Evolutionary conservation across 1,140 invertebrate genomes (phyloP), one percentile per base, ranked within the genome.

Genomic region (Drosophila elegans): DNA sequence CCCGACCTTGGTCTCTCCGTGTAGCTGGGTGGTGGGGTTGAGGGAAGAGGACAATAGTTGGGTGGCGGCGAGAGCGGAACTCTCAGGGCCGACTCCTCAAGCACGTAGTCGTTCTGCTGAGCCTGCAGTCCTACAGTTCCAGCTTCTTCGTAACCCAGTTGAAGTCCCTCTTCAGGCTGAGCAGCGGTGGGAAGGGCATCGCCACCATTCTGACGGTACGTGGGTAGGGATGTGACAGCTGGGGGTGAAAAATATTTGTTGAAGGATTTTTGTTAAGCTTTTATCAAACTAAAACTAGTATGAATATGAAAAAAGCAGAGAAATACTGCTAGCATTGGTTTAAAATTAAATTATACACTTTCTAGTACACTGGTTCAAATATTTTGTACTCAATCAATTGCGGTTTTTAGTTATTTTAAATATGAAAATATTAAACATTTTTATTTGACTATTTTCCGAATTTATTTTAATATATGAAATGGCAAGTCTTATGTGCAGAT

Each of bases 11-110:
- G 64, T 25, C 76, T 52, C 54, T 84, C 81, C 6, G 90, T 83
- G 36, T 91, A 91, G 21, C 84, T 78, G 41, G 91, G 91, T 12
- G 91, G 91, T 9, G 91, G 90, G 7, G 90, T 91, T 38, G 82
- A 38, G 6, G 90, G 90, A 62, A 80, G 48, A 0, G 74, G 73
- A 16, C 72, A 71, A 42, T 88, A 88, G 25, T 82, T 51, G 4
- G 90, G 85, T 4, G 90, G 90, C 46, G 83, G 90, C 48, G 25
- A 56, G 56, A 74, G 55, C 60, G 48, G 61, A 0, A 48, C 42
- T 44, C 66, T 42, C n/a, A 56, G 49, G 5, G 51, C 51, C 2
- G 68, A 48, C 6, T 71, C 60, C 44, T 84, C 76, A 12, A 88
- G 49, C 0, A 88, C 76, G 80, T 88, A 88, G 25, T 73, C 79